phyloP scores from a whole-genome alignment of 2,888 invertebrate species.

The Anticlea derivata region DNA sequence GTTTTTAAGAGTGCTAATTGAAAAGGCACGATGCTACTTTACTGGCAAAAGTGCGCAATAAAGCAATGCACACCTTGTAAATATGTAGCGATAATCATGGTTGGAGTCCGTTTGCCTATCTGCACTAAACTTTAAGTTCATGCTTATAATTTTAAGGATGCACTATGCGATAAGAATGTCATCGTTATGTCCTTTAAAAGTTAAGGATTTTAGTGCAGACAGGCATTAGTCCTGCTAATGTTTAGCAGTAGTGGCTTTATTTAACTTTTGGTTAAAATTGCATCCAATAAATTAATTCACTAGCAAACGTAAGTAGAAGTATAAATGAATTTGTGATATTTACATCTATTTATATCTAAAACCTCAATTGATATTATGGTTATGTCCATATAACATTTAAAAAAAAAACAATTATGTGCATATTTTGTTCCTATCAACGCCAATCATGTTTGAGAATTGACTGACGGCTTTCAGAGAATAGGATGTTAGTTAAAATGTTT shows the following conservation, averaged over 20 bases:
- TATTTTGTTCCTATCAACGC: too few species aligned
- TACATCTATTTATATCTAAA: constrained; percentile 3
- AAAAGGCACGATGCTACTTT: not conserved
- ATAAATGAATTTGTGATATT: constrained; percentile 24
- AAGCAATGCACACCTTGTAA: constrained; percentile 21
- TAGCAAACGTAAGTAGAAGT: constrained; percentile 13
- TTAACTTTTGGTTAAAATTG: constrained; percentile 19
- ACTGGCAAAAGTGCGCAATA: constrained; percentile 5
- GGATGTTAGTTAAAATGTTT: too few species aligned
- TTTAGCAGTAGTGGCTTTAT: constrained; percentile 27
- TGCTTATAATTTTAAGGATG: too few species aligned
- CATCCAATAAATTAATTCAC: constrained; percentile 20
- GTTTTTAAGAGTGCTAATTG: constrained; percentile 1
- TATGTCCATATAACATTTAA: too few species aligned
- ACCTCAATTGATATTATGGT: too few species aligned
- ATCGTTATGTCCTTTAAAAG: too few species aligned
- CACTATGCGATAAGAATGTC: too few species aligned
- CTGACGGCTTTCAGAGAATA: not conserved
- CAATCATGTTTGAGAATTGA: not conserved
- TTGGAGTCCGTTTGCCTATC: not conserved
- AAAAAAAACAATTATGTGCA: too few species aligned
- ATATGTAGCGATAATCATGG: constrained; percentile 20
- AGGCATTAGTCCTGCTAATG: constrained; percentile 25
- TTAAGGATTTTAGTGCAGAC: too few species aligned
- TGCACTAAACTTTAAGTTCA: too few species aligned